phyloP scores from a whole-genome alignment of 2,888 invertebrate genomes.

The Tyria jacobaeae region DNA sequence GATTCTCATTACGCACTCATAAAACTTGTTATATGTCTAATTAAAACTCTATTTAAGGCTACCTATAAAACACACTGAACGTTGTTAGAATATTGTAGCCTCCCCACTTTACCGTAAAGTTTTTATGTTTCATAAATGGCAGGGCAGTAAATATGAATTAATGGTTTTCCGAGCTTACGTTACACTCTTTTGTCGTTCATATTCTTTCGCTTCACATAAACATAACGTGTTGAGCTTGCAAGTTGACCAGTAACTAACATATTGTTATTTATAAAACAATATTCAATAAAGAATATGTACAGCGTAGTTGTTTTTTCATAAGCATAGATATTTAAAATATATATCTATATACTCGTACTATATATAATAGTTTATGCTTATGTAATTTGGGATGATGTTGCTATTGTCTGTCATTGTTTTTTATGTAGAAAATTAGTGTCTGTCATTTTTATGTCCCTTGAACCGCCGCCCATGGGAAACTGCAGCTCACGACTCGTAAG shows the following conservation, averaged over 20 bases:
- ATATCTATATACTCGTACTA: too few species aligned
- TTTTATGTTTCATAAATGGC: constrained; percentile 84
- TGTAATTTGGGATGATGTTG: too few species aligned
- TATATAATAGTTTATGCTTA: too few species aligned
- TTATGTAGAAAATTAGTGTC: too few species aligned
- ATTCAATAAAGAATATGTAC: background rate
- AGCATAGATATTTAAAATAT: too few species aligned
- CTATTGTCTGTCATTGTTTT: too few species aligned
- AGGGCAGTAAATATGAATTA: constrained; percentile 82
- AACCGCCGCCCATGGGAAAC: too few species aligned
- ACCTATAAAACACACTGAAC: constrained; percentile 69
- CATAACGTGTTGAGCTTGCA: constrained; percentile 62
- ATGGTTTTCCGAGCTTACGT: constrained; percentile 74
- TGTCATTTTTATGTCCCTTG: too few species aligned
- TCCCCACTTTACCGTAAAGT: constrained; percentile 79
- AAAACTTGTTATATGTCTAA: constrained; percentile 51
- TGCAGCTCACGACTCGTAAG: too few species aligned
- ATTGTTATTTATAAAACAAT: background rate
- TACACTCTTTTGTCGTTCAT: constrained; percentile 66
- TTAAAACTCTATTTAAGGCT: constrained; percentile 76
- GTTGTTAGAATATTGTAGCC: constrained; percentile 67
- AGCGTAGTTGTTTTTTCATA: too few species aligned
- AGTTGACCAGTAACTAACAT: background rate
- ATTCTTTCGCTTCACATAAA: constrained; percentile 65
- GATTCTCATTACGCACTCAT: constrained; percentile 36